Conservation (phyloP, 1,140 invertebrate species). For the Megathymus violae region DNA sequence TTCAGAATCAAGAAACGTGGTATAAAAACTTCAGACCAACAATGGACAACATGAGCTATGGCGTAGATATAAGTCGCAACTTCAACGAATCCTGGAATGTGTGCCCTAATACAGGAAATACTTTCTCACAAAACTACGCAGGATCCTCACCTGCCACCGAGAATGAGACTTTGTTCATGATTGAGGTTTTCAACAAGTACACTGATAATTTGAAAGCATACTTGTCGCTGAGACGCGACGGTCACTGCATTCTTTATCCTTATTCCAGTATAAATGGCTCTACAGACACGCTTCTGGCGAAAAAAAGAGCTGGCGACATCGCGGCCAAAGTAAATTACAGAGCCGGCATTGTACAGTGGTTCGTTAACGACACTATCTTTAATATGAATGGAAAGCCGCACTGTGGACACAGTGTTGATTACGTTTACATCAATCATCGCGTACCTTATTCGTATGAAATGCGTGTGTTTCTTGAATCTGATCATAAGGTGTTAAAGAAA, state of each 20-base stretch:
- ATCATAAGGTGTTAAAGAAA: slow-evolving; percentile 54
- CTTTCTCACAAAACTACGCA: slow-evolving; percentile 54
- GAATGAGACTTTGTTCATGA: slow-evolving; percentile 65
- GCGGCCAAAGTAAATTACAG: slow-evolving; percentile 65
- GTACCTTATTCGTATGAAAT: slow-evolving; percentile 62
- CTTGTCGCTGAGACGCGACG: slow-evolving; percentile 63
- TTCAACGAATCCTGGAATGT: slow-evolving; percentile 59
- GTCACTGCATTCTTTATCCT: slow-evolving; percentile 64
- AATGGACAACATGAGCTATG: slow-evolving; percentile 41
- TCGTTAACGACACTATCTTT: slow-evolving; percentile 59
- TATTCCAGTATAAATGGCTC: slow-evolving; percentile 43
- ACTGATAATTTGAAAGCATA: slow-evolving; percentile 58
- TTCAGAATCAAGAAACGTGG: slow-evolving; percentile 54
- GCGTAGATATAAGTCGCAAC: slow-evolving; percentile 68
- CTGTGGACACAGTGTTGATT: slow-evolving; percentile 74
- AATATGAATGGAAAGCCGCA: slow-evolving; percentile 53
- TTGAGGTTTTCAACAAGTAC: slow-evolving; percentile 53
- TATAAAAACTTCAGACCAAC: slow-evolving; percentile 53
- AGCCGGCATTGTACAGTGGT: slow-evolving; percentile 54
- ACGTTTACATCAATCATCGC: slow-evolving; percentile 47
- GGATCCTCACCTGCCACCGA: slow-evolving; percentile 52
- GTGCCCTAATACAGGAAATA: slow-evolving; percentile 44
- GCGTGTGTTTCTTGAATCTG: slow-evolving; percentile 62
- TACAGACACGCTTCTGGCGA: slow-evolving; percentile 28
- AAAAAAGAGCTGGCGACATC: slow-evolving; percentile 50